A percentile compares a stretch with the other conserved stretches of the same genome.
Conservation (phyloP, 2,113 vertebrate species). For the Rhineura floridana region DNA sequence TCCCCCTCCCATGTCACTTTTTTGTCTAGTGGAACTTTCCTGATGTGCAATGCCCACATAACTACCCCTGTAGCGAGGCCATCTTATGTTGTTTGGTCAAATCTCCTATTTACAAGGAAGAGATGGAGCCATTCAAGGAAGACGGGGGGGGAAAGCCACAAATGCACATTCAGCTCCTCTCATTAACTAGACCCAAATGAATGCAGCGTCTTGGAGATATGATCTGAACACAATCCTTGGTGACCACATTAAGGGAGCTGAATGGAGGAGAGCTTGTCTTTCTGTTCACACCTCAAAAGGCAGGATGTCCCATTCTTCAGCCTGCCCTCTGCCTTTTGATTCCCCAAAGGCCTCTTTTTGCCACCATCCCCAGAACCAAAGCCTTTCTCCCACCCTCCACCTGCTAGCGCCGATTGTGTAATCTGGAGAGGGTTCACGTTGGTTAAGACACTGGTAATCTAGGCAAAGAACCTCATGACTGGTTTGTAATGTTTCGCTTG, state of each 20-base stretch:
- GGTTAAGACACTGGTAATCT: background rate
- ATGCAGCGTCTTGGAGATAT: background rate
- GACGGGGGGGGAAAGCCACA: background rate
- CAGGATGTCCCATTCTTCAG: slow-evolving; percentile 1
- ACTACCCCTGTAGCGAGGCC: slow-evolving; percentile 16
- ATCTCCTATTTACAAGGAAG: slow-evolving; percentile 21
- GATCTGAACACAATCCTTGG: background rate
- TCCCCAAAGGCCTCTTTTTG: background rate
- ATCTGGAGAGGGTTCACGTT: background rate
- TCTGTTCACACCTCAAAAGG: background rate
- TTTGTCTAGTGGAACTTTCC: slow-evolving; percentile 40
- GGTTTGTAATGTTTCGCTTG: background rate
- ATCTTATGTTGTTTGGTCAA: slow-evolving; percentile 30
- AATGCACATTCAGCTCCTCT: background rate
- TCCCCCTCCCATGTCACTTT: slow-evolving; percentile 42
- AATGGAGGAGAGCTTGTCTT: background rate
- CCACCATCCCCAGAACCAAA: background rate
- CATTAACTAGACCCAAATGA: background rate
- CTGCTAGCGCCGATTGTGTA: background rate
- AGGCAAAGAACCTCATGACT: background rate
- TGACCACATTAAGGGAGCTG: background rate
- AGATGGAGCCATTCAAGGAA: background rate
- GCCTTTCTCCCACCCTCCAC: background rate
- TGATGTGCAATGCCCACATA: slow-evolving; percentile 1
- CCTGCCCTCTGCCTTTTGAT: slow-evolving; percentile 3